Evolutionary conservation across 1,140 invertebrate genomes (phyloP).

Genomic region (Panagrolaimus sp.): DNA sequence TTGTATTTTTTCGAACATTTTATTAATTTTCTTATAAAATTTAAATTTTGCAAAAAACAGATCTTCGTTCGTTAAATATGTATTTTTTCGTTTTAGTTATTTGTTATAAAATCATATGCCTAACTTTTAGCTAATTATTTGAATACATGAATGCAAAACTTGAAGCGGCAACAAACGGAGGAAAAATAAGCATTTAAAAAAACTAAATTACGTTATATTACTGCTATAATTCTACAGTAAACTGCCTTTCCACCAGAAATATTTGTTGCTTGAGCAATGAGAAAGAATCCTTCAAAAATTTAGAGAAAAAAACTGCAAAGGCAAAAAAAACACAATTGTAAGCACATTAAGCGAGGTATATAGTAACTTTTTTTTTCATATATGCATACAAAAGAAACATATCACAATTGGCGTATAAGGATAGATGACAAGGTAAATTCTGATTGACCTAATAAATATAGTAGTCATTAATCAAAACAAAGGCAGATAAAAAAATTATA

Average conservation of each 20-base stretch:
- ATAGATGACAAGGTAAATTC: not conserved
- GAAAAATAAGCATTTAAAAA: not conserved
- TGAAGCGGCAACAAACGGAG: too few species aligned
- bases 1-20: not conserved
- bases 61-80: not conserved
- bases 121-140: not conserved
- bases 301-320: not conserved
- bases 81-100: slow-evolving; percentile 10
- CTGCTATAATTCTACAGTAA: not conserved
- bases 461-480: not conserved
- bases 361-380: slow-evolving; percentile 7
- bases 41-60: not conserved
- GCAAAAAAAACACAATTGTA: slow-evolving; percentile 3
- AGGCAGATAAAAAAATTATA: slow-evolving; percentile 8
- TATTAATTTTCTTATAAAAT: not conserved
- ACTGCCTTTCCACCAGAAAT: not conserved
- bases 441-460: not conserved
- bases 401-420: slow-evolving; percentile 12
- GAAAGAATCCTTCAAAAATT: not conserved
- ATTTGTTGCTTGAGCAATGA: slow-evolving; percentile 4
- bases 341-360: slow-evolving; percentile 11
- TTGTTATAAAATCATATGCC: not conserved
- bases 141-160: not conserved
- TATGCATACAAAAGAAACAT: slow-evolving; percentile 17
- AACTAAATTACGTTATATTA: not conserved